These are phyloP conservation scores for Biston stratarius DNA, from an alignment of 2,888 invertebrate species.

Conservation along the genomic window DNA sequence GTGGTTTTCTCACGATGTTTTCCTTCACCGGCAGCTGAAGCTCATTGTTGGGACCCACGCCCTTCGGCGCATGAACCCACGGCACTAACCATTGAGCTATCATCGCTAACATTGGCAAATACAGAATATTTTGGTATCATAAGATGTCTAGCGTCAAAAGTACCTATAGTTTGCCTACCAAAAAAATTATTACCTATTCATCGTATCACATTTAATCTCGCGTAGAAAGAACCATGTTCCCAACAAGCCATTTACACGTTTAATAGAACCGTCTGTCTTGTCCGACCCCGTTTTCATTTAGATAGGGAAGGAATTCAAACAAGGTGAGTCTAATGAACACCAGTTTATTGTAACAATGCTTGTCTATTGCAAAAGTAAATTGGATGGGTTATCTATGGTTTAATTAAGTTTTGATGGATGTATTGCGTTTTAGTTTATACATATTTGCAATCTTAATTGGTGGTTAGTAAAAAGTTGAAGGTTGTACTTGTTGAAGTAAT, in stretches of 20 bases:
- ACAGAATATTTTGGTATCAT: too few species aligned
- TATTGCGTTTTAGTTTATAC: slow-evolving; percentile 37
- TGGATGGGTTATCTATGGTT: slow-evolving; percentile 39
- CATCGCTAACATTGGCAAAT: too few species aligned
- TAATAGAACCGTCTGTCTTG: slow-evolving; percentile 30
- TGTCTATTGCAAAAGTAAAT: slow-evolving; percentile 40
- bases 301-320: slow-evolving; percentile 43
- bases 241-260: slow-evolving; percentile 28
- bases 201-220: too few species aligned
- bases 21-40: too few species aligned
- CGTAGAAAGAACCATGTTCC: not conserved
- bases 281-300: slow-evolving; percentile 28
- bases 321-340: slow-evolving; percentile 36
- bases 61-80: too few species aligned
- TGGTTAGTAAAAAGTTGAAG: not conserved
- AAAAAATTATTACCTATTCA: too few species aligned
- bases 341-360: slow-evolving; percentile 32
- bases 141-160: too few species aligned
- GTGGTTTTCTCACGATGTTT: too few species aligned
- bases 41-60: too few species aligned
- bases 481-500: not conserved
- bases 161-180: too few species aligned
- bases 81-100: too few species aligned
- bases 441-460: not conserved
- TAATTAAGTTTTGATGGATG: slow-evolving; percentile 45